These are phyloP conservation scores for Phortica variegata DNA, from an alignment of 1,140 invertebrate genomes.

Conservation along the genomic window DNA sequence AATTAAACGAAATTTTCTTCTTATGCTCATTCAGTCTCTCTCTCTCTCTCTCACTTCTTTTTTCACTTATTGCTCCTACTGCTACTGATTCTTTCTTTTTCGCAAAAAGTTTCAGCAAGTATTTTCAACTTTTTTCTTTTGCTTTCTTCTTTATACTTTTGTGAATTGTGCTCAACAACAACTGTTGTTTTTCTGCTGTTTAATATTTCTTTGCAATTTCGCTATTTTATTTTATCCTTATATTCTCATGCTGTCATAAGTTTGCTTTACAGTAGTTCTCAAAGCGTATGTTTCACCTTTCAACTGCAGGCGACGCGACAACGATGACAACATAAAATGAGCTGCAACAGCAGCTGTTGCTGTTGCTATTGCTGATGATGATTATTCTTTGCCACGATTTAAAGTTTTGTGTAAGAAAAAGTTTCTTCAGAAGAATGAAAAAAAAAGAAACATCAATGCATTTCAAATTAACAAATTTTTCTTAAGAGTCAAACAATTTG, in stretches of 20 bases:
- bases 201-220: conserved; percentile 27
- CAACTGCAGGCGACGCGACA: conserved; percentile 23
- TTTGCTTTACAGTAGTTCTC: conserved; percentile 32
- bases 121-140: conserved; percentile 1
- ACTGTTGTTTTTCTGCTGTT: conserved; percentile 27
- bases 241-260: conserved; percentile 26
- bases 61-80: too few species aligned
- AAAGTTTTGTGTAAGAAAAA: too few species aligned
- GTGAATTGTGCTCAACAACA: conserved; percentile 34
- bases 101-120: not conserved
- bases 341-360: too few species aligned
- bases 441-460: too few species aligned
- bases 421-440: too few species aligned
- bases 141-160: not conserved
- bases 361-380: too few species aligned
- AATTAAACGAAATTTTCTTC: conserved; percentile 35
- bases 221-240: conserved; percentile 25
- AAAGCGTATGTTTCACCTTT: conserved; percentile 38
- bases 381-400: too few species aligned
- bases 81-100: not conserved
- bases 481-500: too few species aligned
- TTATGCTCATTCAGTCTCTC: not conserved
- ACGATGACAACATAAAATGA: too few species aligned
- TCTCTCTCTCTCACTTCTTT: not conserved
- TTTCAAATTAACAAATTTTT: too few species aligned